phyloP scores from a whole-genome alignment of 2,888 invertebrate genomes.

The Troilus luridus region DNA sequence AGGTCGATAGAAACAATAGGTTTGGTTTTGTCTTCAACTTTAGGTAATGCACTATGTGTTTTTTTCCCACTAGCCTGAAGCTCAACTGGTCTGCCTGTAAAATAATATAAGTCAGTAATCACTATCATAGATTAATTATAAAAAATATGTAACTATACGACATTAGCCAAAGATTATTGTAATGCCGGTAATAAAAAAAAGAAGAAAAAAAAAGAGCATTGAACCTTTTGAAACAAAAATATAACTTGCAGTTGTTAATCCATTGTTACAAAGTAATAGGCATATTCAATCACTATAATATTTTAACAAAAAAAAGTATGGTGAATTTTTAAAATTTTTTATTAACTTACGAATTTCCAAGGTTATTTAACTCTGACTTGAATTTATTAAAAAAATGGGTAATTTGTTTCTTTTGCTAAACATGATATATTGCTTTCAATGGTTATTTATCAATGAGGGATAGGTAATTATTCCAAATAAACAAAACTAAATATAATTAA shows the following conservation, averaged over 20 bases:
- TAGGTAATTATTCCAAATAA: too few relatives aligned
- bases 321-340: too few relatives aligned
- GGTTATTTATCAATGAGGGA: too few relatives aligned
- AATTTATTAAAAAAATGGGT: too few relatives aligned
- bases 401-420: too few relatives aligned
- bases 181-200: background rate
- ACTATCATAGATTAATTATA: background rate
- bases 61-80: background rate
- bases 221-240: background rate
- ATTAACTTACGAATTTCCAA: too few relatives aligned
- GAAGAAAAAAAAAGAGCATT: background rate
- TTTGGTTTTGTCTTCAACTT: background rate
- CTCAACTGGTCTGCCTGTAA: background rate
- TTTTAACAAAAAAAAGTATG: too few relatives aligned
- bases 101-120: background rate
- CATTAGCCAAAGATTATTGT: background rate
- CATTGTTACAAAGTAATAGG: background rate
- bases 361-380: too few relatives aligned
- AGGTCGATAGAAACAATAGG: conserved; percentile 10
- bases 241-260: background rate
- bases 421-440: too few relatives aligned
- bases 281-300: too few relatives aligned
- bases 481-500: too few relatives aligned
- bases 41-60: background rate
- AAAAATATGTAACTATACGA: background rate